A percentile compares a stretch with the other conserved stretches of the same genome.
Conservation (phyloP, 1,140 invertebrate species). For the Neodiprion fabricii region DNA sequence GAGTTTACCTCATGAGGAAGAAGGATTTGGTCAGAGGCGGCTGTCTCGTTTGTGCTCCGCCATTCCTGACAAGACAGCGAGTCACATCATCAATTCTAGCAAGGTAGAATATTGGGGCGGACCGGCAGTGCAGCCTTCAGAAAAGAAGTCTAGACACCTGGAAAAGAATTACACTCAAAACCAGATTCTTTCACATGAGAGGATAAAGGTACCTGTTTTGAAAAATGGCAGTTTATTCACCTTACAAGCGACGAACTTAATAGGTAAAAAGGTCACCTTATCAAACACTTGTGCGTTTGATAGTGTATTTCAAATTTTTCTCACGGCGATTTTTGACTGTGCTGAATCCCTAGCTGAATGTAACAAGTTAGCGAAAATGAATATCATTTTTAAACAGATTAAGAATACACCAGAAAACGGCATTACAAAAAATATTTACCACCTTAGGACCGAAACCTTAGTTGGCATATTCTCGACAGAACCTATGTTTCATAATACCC, state of each 20-base stretch:
- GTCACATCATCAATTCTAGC: conserved; percentile 17
- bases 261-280: not conserved
- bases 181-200: conserved; percentile 1
- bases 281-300: conserved; percentile 10
- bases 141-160: conserved; percentile 8
- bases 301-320: conserved; percentile 18
- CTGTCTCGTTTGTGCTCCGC: conserved; percentile 22
- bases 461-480: not conserved
- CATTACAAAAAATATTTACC: not conserved
- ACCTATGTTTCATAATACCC: not conserved
- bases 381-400: conserved; percentile 6
- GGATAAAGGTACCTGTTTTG: conserved; percentile 13
- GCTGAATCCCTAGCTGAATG: not conserved
- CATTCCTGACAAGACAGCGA: not conserved
- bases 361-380: not conserved
- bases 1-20: conserved; percentile 13
- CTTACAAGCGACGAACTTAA: conserved; percentile 9
- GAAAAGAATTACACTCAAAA: conserved; percentile 11
- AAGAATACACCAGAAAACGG: not conserved
- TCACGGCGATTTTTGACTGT: conserved; percentile 4
- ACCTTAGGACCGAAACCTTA: not conserved
- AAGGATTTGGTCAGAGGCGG: conserved; percentile 26
- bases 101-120: conserved; percentile 31
- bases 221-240: conserved; percentile 17
- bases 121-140: not conserved